phyloP scores from a whole-genome alignment of 1,140 invertebrate species.

The Schlechtendalia chinensis region DNA sequence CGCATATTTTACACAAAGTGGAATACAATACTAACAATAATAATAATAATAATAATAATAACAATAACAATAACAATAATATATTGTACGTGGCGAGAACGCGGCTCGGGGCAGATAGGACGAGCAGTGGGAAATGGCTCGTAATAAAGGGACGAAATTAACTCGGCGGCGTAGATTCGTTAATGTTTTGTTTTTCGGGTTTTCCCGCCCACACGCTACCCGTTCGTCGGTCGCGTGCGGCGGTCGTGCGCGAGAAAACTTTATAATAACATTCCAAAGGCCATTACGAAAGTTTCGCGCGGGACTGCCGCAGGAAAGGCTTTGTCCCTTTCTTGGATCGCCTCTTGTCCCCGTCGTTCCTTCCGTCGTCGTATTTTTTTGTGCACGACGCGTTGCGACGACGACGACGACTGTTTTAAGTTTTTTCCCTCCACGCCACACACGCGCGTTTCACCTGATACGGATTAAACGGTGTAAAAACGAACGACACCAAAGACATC shows the following conservation, averaged over 20 bases:
- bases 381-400: not conserved
- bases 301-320: slow-evolving; percentile 12
- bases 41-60: slow-evolving; percentile 9
- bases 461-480: not conserved
- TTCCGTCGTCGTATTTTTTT: not conserved
- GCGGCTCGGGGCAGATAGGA: not conserved
- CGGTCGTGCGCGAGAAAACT: slow-evolving; percentile 8
- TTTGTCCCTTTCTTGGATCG: slow-evolving; percentile 34
- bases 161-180: slow-evolving; percentile 37
- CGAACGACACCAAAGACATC: not conserved
- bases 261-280: slow-evolving; percentile 47
- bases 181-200: slow-evolving; percentile 38
- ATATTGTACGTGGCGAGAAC: not conserved
- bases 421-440: too few relatives aligned
- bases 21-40: not conserved
- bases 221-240: not conserved
- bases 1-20: not conserved
- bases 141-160: slow-evolving; percentile 46
- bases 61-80: not conserved
- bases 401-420: not conserved
- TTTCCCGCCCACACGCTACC: not conserved
- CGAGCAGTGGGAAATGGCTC: slow-evolving; percentile 19
- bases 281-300: slow-evolving; percentile 36
- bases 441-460: not conserved
- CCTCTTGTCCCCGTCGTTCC: not conserved